These are phyloP conservation scores for Pammene aurita DNA, from an alignment of 2,888 invertebrate genomes.

Conservation along the genomic window DNA sequence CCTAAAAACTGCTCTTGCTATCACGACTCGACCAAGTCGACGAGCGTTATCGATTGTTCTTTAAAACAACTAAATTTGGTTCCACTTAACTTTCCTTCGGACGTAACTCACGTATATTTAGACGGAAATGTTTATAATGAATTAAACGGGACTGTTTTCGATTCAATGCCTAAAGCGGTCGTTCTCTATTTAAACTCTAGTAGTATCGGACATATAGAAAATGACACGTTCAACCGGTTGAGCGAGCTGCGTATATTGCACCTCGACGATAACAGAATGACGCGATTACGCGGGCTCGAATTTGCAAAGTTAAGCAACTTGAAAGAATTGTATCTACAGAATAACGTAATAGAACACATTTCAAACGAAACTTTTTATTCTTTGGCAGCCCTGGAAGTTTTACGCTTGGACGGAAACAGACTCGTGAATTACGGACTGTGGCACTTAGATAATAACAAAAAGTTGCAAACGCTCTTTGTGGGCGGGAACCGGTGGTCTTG, in stretches of 20 bases:
- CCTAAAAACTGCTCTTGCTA: slow-evolving; percentile 96
- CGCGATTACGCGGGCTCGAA: slow-evolving; percentile 90
- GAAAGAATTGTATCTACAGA: slow-evolving; percentile 93
- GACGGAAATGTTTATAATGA: slow-evolving; percentile 94
- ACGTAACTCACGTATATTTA: slow-evolving; percentile 95
- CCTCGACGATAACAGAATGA: slow-evolving; percentile 93
- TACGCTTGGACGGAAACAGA: slow-evolving; percentile 93
- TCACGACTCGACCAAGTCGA: slow-evolving; percentile 95
- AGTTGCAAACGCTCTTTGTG: slow-evolving; percentile 88
- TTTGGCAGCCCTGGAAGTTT: slow-evolving; percentile 89
- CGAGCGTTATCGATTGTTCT: slow-evolving; percentile 96
- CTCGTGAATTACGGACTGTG: slow-evolving; percentile 91
- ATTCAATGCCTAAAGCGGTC: slow-evolving; percentile 77
- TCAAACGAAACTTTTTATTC: slow-evolving; percentile 91
- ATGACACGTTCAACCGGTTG: slow-evolving; percentile 92
- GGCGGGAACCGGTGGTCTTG: slow-evolving; percentile 95
- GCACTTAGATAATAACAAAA: slow-evolving; percentile 88
- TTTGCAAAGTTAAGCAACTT: slow-evolving; percentile 91
- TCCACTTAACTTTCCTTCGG: slow-evolving; percentile 93
- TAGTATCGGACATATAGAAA: slow-evolving; percentile 90
- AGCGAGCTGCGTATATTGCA: slow-evolving; percentile 90
- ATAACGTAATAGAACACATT: slow-evolving; percentile 91
- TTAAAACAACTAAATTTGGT: slow-evolving; percentile 88
- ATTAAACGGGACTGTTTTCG: slow-evolving; percentile 82
- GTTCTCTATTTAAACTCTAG: slow-evolving; percentile 93